A percentile compares a stretch with the other conserved stretches of the same genome.
Evolutionary conservation across 2,888 invertebrate genomes (phyloP).

Genomic region (Axea sp.): DNA sequence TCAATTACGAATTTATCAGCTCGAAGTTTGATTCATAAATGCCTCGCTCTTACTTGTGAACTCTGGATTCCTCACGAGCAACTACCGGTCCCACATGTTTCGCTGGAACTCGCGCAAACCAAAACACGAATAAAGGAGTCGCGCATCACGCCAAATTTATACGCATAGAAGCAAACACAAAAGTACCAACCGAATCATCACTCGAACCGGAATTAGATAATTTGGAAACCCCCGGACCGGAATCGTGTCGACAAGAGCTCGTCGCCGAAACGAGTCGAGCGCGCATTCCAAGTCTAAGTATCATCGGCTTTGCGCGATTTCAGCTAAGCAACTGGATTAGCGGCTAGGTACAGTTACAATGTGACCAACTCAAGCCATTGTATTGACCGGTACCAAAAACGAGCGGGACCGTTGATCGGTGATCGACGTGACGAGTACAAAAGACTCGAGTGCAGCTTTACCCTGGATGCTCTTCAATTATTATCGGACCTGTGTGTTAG

Average conservation of each 20-base stretch:
- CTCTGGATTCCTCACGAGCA: conserved; percentile 28
- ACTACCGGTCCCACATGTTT: conserved; percentile 55
- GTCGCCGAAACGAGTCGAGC: conserved; percentile 16
- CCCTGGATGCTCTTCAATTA: too few relatives aligned
- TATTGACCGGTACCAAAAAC: conserved; percentile 15
- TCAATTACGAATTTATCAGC: too few relatives aligned
- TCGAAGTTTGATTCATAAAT: too few relatives aligned
- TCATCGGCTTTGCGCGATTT: conserved; percentile 37
- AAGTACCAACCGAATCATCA: conserved; percentile 52
- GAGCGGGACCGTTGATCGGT: too few relatives aligned
- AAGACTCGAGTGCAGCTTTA: too few relatives aligned
- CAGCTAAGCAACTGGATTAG: conserved; percentile 7
- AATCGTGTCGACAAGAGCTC: conserved; percentile 7
- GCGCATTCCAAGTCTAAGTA: conserved; percentile 47
- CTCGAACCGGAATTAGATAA: conserved; percentile 26
- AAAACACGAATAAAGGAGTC: conserved; percentile 41
- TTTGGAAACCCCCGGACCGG: conserved; percentile 35
- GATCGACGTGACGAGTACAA: too few relatives aligned
- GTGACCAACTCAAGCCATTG: too few relatives aligned
- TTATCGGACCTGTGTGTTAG: too few relatives aligned
- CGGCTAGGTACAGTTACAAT: too few relatives aligned
- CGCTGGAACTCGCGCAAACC: conserved; percentile 16
- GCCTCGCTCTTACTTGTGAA: conserved; percentile 41
- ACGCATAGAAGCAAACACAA: conserved; percentile 37
- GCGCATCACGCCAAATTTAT: conserved; percentile 45